These are phyloP conservation scores for Phlogophora meticulosa DNA, from an alignment of 2,888 invertebrate genomes.

Conservation along the genomic window DNA sequence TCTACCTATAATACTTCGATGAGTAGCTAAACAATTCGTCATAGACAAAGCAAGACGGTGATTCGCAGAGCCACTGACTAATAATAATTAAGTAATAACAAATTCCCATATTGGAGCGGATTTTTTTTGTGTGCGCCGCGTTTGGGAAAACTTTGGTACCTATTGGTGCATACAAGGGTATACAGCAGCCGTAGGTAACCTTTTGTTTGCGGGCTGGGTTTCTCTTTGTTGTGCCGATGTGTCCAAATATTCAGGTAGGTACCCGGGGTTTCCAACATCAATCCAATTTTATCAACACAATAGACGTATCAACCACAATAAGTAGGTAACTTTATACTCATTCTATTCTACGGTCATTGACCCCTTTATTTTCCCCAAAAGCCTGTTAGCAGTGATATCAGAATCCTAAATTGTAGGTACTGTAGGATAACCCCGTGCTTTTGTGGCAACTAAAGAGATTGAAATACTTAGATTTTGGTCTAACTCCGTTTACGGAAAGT, in stretches of 20 bases:
- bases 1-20: constrained; percentile 8
- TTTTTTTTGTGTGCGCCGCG: constrained; percentile 33
- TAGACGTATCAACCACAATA: not conserved
- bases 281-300: not conserved
- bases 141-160: constrained; percentile 22
- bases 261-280: not conserved
- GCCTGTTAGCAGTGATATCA: not conserved
- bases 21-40: constrained; percentile 44
- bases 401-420: not conserved
- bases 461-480: too few relatives aligned
- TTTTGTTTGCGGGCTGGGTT: constrained; percentile 28
- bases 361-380: not conserved
- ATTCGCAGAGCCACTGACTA: constrained; percentile 39
- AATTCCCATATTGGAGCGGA: constrained; percentile 43
- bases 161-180: constrained; percentile 4
- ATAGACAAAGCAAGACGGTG: constrained; percentile 2
- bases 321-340: too few relatives aligned
- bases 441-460: too few relatives aligned
- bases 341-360: not conserved
- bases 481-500: constrained; percentile 1
- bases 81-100: constrained; percentile 49
- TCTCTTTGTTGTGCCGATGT: not conserved
- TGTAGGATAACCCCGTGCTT: not conserved
- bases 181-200: constrained; percentile 22
- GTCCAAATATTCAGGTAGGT: constrained; percentile 11